Evolutionary conservation across 2,113 vertebrate species (phyloP).

Genomic region (Strix aluco): DNA sequence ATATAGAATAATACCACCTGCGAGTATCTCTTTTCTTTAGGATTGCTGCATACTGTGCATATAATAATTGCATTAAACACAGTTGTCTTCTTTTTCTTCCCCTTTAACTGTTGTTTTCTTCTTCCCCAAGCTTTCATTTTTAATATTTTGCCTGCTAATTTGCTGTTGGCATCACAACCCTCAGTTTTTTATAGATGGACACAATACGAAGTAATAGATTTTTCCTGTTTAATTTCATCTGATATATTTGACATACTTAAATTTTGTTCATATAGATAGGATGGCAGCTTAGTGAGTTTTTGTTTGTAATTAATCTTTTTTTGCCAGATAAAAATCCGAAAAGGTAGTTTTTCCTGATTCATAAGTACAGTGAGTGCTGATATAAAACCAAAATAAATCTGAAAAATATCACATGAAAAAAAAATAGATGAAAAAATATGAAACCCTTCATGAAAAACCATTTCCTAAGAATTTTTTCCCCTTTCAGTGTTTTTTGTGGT

Average conservation of each 20-base stretch:
- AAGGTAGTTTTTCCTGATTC: not conserved
- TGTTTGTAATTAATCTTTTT: not conserved
- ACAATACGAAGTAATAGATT: not conserved
- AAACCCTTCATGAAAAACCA: not conserved
- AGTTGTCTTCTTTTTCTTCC: not conserved
- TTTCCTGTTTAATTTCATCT: not conserved
- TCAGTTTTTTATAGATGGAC: not conserved
- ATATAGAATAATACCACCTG: not conserved
- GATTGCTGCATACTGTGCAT: not conserved
- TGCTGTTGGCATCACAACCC: not conserved
- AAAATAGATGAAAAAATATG: not conserved
- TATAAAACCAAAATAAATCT: not conserved
- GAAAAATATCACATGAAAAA: not conserved
- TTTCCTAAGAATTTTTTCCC: not conserved
- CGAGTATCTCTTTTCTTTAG: not conserved
- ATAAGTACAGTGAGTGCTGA: not conserved
- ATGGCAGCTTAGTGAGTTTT: not conserved
- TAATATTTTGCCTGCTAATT: not conserved
- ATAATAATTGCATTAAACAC: not conserved
- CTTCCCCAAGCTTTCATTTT: not conserved
- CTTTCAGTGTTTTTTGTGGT: not conserved
- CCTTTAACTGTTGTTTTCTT: not conserved
- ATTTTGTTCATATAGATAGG: not conserved
- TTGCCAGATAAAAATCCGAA: not conserved
- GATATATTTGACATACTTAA: not conserved